A percentile compares a stretch with the other conserved stretches of the same genome.
Evolutionary conservation across 2,797 vertebrate genomes (phyloP).

Genomic region (Squalus acanthias): DNA sequence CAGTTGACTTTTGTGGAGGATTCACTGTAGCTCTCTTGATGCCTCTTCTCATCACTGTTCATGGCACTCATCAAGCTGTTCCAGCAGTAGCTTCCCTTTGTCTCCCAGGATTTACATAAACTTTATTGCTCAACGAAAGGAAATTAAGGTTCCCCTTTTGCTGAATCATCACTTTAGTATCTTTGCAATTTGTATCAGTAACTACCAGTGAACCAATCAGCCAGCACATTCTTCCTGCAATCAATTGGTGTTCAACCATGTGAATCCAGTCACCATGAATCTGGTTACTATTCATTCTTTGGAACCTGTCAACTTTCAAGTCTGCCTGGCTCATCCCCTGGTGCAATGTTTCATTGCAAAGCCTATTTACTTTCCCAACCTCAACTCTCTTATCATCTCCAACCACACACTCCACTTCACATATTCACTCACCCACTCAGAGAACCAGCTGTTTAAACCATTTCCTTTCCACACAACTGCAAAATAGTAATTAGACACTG

Average conservation of each 20-base stretch:
- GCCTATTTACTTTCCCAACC: not conserved
- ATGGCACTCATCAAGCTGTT: too few relatives aligned
- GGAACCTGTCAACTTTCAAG: not conserved
- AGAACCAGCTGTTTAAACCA: not conserved
- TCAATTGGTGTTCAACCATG: not conserved
- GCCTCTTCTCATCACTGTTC: too few relatives aligned
- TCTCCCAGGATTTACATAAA: not conserved
- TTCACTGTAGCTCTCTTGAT: too few relatives aligned
- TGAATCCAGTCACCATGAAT: not conserved
- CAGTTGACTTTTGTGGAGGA: too few relatives aligned
- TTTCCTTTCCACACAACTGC: not conserved
- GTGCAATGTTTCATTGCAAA: not conserved
- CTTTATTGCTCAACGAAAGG: not conserved
- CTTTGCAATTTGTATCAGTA: not conserved
- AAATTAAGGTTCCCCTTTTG: not conserved
- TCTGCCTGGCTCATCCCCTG: not conserved
- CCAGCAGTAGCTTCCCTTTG: too few relatives aligned
- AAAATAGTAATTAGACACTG: not conserved
- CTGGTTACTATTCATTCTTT: not conserved
- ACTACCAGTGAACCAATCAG: not conserved
- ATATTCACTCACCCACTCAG: not conserved
- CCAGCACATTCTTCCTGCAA: not conserved
- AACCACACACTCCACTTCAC: not conserved
- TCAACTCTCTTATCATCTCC: not conserved
- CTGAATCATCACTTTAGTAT: not conserved